Evolutionary conservation across 2,797 vertebrate genomes (phyloP).

Genomic region (Mallotus villosus): DNA sequence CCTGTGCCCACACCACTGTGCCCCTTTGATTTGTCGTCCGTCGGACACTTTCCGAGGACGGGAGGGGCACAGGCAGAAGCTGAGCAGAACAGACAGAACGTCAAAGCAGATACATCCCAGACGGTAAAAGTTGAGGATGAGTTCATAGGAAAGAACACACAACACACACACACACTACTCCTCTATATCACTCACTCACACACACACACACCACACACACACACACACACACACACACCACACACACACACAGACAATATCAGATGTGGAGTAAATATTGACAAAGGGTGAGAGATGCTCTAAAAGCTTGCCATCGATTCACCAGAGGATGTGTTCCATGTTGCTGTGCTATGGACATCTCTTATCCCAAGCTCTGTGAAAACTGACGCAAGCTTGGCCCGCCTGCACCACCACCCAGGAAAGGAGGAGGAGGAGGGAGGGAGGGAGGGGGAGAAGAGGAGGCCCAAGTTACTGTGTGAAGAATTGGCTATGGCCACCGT

Average conservation of each 20-base stretch:
- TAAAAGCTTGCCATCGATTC: slow-evolving; percentile 10
- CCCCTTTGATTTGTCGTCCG: neutral
- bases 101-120: neutral
- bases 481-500: neutral
- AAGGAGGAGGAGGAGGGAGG: neutral
- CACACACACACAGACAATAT: slow-evolving; percentile 51
- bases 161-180: slow-evolving; percentile 27
- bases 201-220: slow-evolving; percentile 15
- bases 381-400: too few species aligned
- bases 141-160: slow-evolving; percentile 19
- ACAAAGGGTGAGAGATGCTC: slow-evolving; percentile 3
- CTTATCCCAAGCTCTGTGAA: too few species aligned
- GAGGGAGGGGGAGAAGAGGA: too few species aligned
- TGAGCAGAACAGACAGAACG: slow-evolving; percentile 9
- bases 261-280: slow-evolving; percentile 44
- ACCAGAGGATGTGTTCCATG: neutral
- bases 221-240: slow-evolving; percentile 19
- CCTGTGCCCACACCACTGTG: neutral
- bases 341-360: neutral
- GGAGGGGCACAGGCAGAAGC: neutral
- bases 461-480: neutral
- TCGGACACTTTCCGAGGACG: neutral
- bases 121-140: slow-evolving; percentile 1
- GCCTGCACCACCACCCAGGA: too few species aligned
- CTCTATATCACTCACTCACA: slow-evolving; percentile 36